Base-by-base conservation (phyloP, 2,888 invertebrate species). In the Parascotia fuliginaria region DNA sequence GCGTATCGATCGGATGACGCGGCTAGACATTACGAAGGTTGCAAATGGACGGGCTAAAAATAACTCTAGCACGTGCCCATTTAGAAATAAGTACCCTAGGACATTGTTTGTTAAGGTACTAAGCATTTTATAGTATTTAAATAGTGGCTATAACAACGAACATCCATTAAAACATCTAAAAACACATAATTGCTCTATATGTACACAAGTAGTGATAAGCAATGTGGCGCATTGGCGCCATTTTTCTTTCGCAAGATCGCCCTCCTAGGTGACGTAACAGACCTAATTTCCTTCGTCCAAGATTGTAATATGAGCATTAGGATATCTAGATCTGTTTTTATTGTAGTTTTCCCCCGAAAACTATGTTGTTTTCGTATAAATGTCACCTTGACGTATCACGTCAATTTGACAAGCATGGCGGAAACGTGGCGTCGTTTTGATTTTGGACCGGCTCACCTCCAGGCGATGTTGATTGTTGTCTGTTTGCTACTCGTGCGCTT, bases 381-480 rank as follows among this genome's bases (percentile, higher is more conserved):
- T 92, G 92, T 92, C 92, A 92, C 86, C 88, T 91, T 92, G 92
- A 92, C 92, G 81, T 88, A 86, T 85, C 69, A 81, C 73, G 92
- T 92, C 92, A 92, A 83, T 81, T 80, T 92, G 92, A 92, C 92
- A 92, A 85, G 86, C 82, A 89, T 90, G 91, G 91, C 90, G 87
- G 87, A 90, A 92, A 91, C 92, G 92, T 92, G 92, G 91, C 92
- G 91, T 92, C 91, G 85, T 83, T 84, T 85, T 81, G 77, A 78
- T 73, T 75, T 73, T 68, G 70, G 70, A 72, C 82, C 81, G 79
- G 80, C 88, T 87, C 81, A 92, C 92, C 91, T 87, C 88, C 90
- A 75, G 92, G 89, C 60, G 92, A 92, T 77, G 89, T 81, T 57
- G 89, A 86, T 53, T 80, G 77, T 65, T 87, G 85, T 79, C 88